A percentile compares a stretch with the other conserved stretches of the same genome.
These are phyloP conservation scores for Lydus trimaculatus DNA, from an alignment of 2,888 invertebrate genomes.

Conservation along the genomic window DNA sequence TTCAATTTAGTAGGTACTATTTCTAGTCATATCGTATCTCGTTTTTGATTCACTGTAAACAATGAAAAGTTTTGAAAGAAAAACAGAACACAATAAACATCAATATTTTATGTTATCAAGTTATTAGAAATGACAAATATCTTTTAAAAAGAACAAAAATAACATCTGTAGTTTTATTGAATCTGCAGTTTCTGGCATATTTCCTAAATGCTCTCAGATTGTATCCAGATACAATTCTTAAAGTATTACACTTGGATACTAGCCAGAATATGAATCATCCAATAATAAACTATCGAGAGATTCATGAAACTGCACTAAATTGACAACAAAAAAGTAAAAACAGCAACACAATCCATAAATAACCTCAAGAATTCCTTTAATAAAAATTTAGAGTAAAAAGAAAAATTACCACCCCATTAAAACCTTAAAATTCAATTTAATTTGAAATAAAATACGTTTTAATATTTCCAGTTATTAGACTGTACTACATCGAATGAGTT, in stretches of 20 bases:
- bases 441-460: neutral
- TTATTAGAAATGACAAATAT: neutral
- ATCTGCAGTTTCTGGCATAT: conserved; percentile 21
- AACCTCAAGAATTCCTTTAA: too few species aligned
- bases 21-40: too few species aligned
- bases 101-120: conserved; percentile 3
- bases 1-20: too few species aligned
- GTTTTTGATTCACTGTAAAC: neutral
- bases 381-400: too few species aligned
- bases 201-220: conserved; percentile 23
- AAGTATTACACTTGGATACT: conserved; percentile 30
- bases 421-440: neutral
- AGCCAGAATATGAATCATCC: conserved; percentile 1
- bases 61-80: neutral
- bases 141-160: neutral
- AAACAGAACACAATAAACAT: neutral
- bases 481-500: neutral
- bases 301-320: neutral
- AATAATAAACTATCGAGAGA: neutral
- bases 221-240: conserved; percentile 16
- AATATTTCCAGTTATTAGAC: neutral
- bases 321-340: neutral
- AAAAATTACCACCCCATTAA: too few species aligned
- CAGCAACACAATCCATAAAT: neutral
- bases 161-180: conserved; percentile 1